Evolutionary conservation across 2,797 vertebrate genomes (phyloP).

Genomic region (Phrynocephalus forsythii): DNA sequence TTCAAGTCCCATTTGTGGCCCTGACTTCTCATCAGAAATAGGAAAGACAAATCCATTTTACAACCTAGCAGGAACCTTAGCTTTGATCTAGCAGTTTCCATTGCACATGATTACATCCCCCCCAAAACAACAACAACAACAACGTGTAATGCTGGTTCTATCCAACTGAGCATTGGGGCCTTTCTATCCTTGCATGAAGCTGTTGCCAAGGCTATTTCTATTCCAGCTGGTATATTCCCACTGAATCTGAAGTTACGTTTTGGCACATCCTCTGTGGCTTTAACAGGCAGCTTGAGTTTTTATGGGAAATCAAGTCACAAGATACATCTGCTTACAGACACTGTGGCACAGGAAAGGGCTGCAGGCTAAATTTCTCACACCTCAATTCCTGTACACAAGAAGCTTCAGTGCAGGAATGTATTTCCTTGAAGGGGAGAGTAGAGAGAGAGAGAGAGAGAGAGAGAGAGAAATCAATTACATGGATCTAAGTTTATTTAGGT

Average conservation of each 20-base stretch:
- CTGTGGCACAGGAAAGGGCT: background rate
- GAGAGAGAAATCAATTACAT: no score
- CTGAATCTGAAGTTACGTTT: no score
- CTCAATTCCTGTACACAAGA: background rate
- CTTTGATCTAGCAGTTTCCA: background rate
- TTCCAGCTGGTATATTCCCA: background rate
- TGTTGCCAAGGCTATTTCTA: background rate
- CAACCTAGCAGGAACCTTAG: background rate
- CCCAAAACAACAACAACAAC: background rate
- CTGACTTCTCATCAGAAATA: no score
- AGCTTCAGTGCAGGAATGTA: background rate
- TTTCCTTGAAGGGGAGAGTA: background rate
- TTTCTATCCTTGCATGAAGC: no score
- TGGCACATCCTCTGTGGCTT: no score
- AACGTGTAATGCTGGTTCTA: no score
- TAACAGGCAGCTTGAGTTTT: background rate
- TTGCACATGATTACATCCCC: background rate
- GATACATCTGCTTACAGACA: background rate
- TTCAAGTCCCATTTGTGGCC: no score
- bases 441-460: background rate
- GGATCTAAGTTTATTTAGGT: no score
- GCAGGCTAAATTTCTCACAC: background rate
- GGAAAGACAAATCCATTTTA: background rate
- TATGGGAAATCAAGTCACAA: background rate
- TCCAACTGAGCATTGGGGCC: background rate